These are phyloP conservation scores for Gasteruption jaculator DNA, from an alignment of 2,888 invertebrate genomes.

Conservation along the genomic window DNA sequence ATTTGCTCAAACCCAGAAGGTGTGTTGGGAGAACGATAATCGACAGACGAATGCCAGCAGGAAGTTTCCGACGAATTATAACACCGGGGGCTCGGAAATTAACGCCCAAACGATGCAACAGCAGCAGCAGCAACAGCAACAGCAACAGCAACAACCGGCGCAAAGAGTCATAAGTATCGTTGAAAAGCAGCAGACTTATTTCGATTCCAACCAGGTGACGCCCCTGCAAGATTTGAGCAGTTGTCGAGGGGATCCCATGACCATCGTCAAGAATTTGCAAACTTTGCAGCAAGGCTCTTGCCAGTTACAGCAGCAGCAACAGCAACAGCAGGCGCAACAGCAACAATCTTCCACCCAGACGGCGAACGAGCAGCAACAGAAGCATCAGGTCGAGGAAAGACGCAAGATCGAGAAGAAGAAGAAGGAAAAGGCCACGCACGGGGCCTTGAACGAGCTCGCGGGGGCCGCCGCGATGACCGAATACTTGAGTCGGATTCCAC, in stretches of 20 bases:
- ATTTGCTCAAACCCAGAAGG: conserved; percentile 45
- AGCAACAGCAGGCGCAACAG: conserved; percentile 32
- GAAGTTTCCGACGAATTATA: conserved; percentile 37
- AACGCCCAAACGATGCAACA: conserved; percentile 53
- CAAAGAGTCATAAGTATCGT: conserved; percentile 53
- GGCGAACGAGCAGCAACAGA: conserved; percentile 37
- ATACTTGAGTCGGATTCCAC: conserved; percentile 61
- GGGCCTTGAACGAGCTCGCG: conserved; percentile 56
- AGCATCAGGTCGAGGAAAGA: conserved; percentile 47
- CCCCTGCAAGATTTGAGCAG: conserved; percentile 70
- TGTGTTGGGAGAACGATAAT: conserved; percentile 46
- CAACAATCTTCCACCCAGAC: conserved; percentile 26
- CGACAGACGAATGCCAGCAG: conserved; percentile 30
- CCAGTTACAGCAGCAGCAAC: conserved; percentile 57
- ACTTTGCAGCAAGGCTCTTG: conserved; percentile 57
- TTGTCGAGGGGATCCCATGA: conserved; percentile 73
- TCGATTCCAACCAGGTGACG: conserved; percentile 61
- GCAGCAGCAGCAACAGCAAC: conserved; percentile 39
- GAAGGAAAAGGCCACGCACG: conserved; percentile 57
- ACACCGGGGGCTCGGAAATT: conserved; percentile 49
- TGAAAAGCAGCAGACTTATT: conserved; percentile 63
- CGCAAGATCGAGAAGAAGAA: conserved; percentile 53
- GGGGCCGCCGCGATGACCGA: conserved; percentile 55
- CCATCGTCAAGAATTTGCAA: conserved; percentile 69
- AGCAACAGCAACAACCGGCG: conserved; percentile 47